Conservation (phyloP, 2,888 invertebrate genomes). For the Drosophila rellima region DNA sequence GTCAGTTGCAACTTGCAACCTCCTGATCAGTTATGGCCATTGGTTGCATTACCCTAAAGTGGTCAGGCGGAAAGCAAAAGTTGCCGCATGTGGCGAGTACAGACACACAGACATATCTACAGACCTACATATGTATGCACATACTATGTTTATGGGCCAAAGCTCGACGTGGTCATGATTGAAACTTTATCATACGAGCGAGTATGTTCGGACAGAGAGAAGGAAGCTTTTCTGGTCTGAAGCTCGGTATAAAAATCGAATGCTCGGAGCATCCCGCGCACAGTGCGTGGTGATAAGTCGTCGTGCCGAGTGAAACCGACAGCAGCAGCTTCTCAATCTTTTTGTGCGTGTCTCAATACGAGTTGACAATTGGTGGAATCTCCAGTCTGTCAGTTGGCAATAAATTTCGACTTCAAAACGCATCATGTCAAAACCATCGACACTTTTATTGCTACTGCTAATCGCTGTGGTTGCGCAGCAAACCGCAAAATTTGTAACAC, state of each 20-base stretch:
- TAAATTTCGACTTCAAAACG: constrained; percentile 37
- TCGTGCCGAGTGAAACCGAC: constrained; percentile 44
- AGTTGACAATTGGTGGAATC: constrained; percentile 24
- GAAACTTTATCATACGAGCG: constrained; percentile 18
- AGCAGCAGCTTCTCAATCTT: constrained; percentile 6
- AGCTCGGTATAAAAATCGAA: constrained; percentile 68
- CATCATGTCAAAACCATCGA: constrained; percentile 58
- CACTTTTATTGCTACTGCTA: constrained; percentile 61
- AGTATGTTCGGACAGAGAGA: constrained; percentile 9
- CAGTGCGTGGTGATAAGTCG: constrained; percentile 69
- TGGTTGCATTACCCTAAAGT: constrained; percentile 55
- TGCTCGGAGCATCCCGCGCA: constrained; percentile 64
- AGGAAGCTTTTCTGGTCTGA: constrained; percentile 52
- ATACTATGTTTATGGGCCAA: constrained; percentile 61
- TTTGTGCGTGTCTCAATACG: constrained; percentile 15
- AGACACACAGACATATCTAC: not conserved
- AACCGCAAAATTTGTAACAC: constrained; percentile 49
- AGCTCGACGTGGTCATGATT: constrained; percentile 46
- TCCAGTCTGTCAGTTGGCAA: constrained; percentile 21
- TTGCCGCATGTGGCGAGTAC: constrained; percentile 35
- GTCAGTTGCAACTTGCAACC: constrained; percentile 29
- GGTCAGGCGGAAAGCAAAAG: constrained; percentile 68
- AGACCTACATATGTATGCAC: not conserved
- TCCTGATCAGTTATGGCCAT: constrained; percentile 37
- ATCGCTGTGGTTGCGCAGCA: constrained; percentile 68